Evolutionary conservation across 2,888 invertebrate species (phyloP).

Genomic region (Drosophila multiciliata): DNA sequence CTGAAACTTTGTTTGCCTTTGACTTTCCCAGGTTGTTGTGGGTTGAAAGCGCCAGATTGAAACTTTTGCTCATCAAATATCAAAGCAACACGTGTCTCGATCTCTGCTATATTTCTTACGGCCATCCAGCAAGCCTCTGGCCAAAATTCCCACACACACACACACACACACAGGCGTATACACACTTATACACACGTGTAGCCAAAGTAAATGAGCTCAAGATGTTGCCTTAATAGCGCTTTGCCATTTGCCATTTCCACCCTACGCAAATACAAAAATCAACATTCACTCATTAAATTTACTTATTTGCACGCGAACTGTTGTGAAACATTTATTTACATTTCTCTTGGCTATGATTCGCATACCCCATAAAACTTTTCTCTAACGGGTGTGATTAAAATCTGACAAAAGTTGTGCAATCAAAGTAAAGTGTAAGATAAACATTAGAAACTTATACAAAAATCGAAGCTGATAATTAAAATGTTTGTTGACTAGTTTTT

Average conservation of each 20-base stretch:
- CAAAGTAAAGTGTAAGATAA: neutral
- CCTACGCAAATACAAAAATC: constrained; percentile 8
- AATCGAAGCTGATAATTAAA: neutral
- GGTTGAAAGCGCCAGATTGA: neutral
- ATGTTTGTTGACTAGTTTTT: neutral
- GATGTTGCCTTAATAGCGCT: constrained; percentile 52
- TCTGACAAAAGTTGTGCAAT: neutral
- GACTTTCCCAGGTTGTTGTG: constrained; percentile 39
- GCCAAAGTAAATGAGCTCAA: constrained; percentile 63
- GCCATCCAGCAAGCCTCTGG: constrained; percentile 25
- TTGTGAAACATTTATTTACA: constrained; percentile 40
- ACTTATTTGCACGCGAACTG: constrained; percentile 42
- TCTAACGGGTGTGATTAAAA: neutral
- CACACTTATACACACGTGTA: constrained; percentile 4
- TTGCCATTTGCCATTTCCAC: neutral
- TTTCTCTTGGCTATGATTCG: constrained; percentile 29
- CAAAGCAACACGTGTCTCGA: constrained; percentile 77
- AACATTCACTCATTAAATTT: constrained; percentile 54
- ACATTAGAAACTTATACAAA: neutral
- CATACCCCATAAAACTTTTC: constrained; percentile 3
- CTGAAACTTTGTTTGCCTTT: constrained; percentile 69
- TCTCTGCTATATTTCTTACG: constrained; percentile 55
- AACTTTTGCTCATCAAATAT: constrained; percentile 78
- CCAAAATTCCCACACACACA: constrained; percentile 16
- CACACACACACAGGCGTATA: constrained; percentile 8